phyloP scores from a whole-genome alignment of 2,113 vertebrate genomes.

The Neodontobutis hainanensis region DNA sequence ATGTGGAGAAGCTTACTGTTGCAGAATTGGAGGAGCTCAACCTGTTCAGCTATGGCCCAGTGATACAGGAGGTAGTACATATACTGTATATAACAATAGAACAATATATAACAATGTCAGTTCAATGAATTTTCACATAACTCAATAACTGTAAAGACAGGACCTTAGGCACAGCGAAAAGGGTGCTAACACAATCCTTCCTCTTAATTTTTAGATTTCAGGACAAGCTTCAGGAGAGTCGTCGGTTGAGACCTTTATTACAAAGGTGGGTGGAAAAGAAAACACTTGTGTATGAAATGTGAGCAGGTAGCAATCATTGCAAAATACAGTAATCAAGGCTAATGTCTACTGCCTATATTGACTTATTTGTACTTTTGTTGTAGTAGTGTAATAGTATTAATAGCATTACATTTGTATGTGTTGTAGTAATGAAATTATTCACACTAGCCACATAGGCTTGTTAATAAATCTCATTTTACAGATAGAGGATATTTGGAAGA shows the following conservation, averaged over 20 bases:
- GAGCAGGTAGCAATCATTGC: background rate
- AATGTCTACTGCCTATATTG: background rate
- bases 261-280: slow-evolving; percentile 75
- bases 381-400: background rate
- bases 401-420: background rate
- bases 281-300: background rate
- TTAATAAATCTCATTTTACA: slow-evolving; percentile 27
- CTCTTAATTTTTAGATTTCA: slow-evolving; percentile 73
- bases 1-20: slow-evolving; percentile 73
- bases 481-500: slow-evolving; percentile 85
- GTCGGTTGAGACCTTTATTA: slow-evolving; percentile 80
- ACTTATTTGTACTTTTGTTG: background rate
- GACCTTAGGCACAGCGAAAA: too few species aligned
- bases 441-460: too few species aligned
- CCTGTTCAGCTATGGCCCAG: slow-evolving; percentile 74
- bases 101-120: background rate
- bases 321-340: too few species aligned
- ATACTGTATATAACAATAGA: background rate
- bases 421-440: too few species aligned
- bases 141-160: too few species aligned
- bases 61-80: slow-evolving; percentile 80
- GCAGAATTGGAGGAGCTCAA: slow-evolving; percentile 71
- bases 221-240: slow-evolving; percentile 85
- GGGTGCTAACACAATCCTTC: slow-evolving; percentile 5
- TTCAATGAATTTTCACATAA: too few species aligned